Conservation (phyloP, 1,140 invertebrate genomes). For the Papilio xuthus region DNA sequence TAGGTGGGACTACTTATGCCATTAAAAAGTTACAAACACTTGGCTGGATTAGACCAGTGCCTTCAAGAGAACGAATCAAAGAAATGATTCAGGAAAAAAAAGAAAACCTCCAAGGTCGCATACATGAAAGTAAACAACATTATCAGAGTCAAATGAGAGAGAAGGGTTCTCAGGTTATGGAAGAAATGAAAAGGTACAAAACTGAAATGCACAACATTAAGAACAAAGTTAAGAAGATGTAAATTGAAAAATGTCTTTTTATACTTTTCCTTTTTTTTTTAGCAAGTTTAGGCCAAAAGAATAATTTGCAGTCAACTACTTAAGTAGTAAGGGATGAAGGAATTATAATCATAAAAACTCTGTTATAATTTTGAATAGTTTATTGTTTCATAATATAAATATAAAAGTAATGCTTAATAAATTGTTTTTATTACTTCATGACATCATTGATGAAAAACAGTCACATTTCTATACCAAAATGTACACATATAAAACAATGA, state of each 20-base stretch:
- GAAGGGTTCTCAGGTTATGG: slow-evolving; percentile 76
- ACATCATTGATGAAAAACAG: slow-evolving; percentile 58
- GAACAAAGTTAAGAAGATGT: slow-evolving; percentile 77
- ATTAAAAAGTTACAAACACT: slow-evolving; percentile 86
- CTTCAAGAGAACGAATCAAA: slow-evolving; percentile 83
- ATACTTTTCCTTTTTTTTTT: not conserved
- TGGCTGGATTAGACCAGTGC: slow-evolving; percentile 87
- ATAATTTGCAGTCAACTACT: slow-evolving; percentile 3
- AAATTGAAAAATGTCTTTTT: slow-evolving; percentile 31
- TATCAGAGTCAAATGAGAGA: slow-evolving; percentile 72
- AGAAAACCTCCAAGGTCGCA: slow-evolving; percentile 79
- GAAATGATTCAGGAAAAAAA: slow-evolving; percentile 83
- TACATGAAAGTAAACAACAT: slow-evolving; percentile 78
- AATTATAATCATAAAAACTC: slow-evolving; percentile 24
- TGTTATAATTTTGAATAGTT: slow-evolving; percentile 55
- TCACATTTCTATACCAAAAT: slow-evolving; percentile 70
- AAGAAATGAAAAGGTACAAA: slow-evolving; percentile 79
- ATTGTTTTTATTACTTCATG: slow-evolving; percentile 54
- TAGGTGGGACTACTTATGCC: slow-evolving; percentile 86
- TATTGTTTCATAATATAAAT: slow-evolving; percentile 69
- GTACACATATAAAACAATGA: slow-evolving; percentile 68
- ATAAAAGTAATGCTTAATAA: slow-evolving; percentile 70
- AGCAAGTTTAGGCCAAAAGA: slow-evolving; percentile 1
- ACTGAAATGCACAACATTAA: slow-evolving; percentile 78
- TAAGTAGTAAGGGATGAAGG: slow-evolving; percentile 22